Base-by-base conservation (phyloP, 2,888 invertebrate genomes). In the Muscina levida region DNA sequence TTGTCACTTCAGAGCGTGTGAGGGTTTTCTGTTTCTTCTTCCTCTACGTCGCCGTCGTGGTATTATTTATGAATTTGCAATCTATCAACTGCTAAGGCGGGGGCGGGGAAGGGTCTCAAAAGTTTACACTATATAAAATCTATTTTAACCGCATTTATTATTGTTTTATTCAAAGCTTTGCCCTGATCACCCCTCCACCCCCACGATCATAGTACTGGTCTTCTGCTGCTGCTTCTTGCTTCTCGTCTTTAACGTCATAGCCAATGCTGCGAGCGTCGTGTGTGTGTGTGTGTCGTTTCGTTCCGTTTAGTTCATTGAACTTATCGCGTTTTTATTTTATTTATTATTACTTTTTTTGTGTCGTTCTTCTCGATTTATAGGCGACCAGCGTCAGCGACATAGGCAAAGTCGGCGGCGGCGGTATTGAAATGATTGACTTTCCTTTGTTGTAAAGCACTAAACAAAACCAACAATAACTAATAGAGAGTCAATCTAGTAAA, bases 291-390 rank as follows among this genome's bases (percentile, higher is more conserved):
- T 62, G 19, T 31, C 11, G 15, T 5, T 31, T 31, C n/a, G 10
- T 37, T 51, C 24, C 53, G 37, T 62, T 72, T 39, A 77, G 81
- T 77, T 81, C 81, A 77, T 81, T 77, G 81, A 81, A 81, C 81
- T 77, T 73, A 31, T 59, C 46, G 42, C 44, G 48, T 65, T 66
- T 70, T 53, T 5, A 3, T 31, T 31, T 31, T 31, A 5, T 31
- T 31, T 31, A 3, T n/a, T n/a, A n/a, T n/a, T n/a, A n/a, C n/a
- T n/a, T n/a, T n/a, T n/a, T n/a, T n/a, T n/a, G n/a, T n/a, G n/a
- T n/a, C n/a, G n/a, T 31, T 31, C 31, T 31, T 31, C 31, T 31
- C 31, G 8, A 31, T 31, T 31, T 31, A 31, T 31, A 31, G n/a
- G n/a, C 13, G 5, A 46, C 13, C n/a, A 1, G 5, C n/a, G 17